Evolutionary conservation across 2,888 invertebrate genomes (phyloP).

Genomic region (Parthenolecanium corni): DNA sequence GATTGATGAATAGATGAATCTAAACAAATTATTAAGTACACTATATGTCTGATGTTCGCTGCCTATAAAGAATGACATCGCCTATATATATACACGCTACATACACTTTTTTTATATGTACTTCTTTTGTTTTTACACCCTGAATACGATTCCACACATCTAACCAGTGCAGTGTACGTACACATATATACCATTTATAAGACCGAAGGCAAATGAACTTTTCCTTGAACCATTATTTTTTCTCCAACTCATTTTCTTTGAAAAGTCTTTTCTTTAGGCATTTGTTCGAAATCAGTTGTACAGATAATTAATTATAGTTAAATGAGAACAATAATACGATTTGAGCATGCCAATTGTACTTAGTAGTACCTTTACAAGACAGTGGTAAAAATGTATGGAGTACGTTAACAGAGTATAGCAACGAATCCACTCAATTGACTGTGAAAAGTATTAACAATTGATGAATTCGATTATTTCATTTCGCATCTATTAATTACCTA

Average conservation of each 20-base stretch:
- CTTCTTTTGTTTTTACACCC: neutral
- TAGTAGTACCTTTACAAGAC: no score
- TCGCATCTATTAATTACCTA: no score
- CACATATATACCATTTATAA: no score
- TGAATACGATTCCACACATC: neutral
- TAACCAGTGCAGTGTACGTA: no score
- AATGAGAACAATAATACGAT: conserved; percentile 1
- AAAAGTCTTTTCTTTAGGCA: neutral
- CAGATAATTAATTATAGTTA: conserved; percentile 7
- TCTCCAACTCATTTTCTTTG: neutral
- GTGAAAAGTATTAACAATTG: no score
- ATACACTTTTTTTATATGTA: no score
- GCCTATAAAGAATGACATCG: conserved; percentile 13
- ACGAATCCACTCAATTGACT: no score
- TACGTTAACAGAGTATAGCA: no score
- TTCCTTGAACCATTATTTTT: neutral
- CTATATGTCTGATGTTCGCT: neutral
- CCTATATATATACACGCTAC: neutral
- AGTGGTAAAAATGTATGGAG: no score
- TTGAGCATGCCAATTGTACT: no score
- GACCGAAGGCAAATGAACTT: conserved; percentile 3
- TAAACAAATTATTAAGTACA: conserved; percentile 4
- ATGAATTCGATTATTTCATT: no score
- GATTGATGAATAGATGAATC: conserved; percentile 19
- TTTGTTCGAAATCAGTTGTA: neutral